Conservation (phyloP, 2,888 invertebrate genomes). For the Slavum lentiscoides region DNA sequence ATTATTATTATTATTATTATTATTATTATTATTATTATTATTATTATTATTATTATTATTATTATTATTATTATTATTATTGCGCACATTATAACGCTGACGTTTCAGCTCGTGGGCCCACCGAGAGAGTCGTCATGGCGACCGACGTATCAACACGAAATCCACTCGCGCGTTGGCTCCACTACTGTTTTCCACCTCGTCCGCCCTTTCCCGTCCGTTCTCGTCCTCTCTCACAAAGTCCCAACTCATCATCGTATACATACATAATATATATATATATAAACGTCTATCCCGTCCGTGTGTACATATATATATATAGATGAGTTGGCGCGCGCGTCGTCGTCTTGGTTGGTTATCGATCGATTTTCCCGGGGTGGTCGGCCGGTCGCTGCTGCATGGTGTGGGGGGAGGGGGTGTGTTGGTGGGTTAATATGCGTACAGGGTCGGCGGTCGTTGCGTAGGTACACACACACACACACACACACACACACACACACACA, state of each 20-base stretch:
- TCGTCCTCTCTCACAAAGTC: too few species aligned
- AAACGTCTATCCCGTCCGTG: too few species aligned
- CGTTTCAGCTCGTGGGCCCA: conserved; percentile 27
- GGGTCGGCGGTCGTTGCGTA: not conserved
- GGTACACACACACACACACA: not conserved
- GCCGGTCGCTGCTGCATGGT: not conserved
- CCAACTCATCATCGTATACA: too few species aligned
- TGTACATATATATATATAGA: not conserved
- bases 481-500: too few species aligned
- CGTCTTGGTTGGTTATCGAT: conserved; percentile 48
- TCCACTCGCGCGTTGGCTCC: conserved; percentile 26
- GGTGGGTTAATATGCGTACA: too few species aligned
- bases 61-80: not conserved
- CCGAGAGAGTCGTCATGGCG: conserved; percentile 32
- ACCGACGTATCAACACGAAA: conserved; percentile 46
- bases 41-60: too few species aligned
- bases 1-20: not conserved
- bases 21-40: not conserved
- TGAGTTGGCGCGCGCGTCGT: conserved; percentile 7
- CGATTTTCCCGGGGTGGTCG: conserved; percentile 19
- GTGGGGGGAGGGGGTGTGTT: not conserved
- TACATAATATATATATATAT: too few species aligned
- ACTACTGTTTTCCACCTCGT: not conserved
- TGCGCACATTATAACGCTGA: not conserved
- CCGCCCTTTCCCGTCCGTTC: not conserved